phyloP scores from a whole-genome alignment of 2,113 vertebrate genomes.

The Leptobrachium ailaonicum region DNA sequence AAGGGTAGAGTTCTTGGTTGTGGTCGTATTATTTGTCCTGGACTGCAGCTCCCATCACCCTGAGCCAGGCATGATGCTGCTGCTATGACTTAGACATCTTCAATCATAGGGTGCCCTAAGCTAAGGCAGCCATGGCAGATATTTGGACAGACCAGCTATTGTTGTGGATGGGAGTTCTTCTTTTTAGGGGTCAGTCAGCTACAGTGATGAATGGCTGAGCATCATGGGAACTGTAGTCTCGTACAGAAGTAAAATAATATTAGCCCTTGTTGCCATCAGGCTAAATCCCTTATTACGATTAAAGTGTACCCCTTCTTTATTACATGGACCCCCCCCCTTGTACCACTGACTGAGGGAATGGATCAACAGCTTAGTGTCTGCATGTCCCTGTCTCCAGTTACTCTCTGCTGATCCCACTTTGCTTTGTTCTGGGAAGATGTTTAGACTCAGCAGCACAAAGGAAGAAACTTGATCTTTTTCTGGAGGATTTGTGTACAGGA shows the following conservation, averaged over 20 bases:
- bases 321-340: background rate
- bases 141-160: too few relatives aligned
- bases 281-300: too few relatives aligned
- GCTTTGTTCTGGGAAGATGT: conserved; percentile 24
- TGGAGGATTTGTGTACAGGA: background rate
- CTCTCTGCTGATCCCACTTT: background rate
- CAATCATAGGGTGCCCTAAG: too few relatives aligned
- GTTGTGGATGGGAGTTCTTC: too few relatives aligned
- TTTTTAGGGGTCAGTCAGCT: too few relatives aligned
- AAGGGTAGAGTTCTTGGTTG: background rate
- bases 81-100: too few relatives aligned
- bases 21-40: background rate
- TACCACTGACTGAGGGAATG: background rate
- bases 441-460: conserved; percentile 8
- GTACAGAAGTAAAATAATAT: too few relatives aligned
- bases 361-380: background rate
- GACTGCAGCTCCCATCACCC: background rate
- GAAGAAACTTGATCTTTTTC: conserved; percentile 20
- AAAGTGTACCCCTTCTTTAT: too few relatives aligned
- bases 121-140: too few relatives aligned
- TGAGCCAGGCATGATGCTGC: background rate
- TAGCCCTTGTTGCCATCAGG: too few relatives aligned
- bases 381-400: background rate
- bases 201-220: too few relatives aligned
- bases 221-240: too few relatives aligned